Percentiles rank a stretch among this genome's conserved stretches.
Conservation (phyloP, 2,113 vertebrate genomes). For the Barnardius zonarius region DNA sequence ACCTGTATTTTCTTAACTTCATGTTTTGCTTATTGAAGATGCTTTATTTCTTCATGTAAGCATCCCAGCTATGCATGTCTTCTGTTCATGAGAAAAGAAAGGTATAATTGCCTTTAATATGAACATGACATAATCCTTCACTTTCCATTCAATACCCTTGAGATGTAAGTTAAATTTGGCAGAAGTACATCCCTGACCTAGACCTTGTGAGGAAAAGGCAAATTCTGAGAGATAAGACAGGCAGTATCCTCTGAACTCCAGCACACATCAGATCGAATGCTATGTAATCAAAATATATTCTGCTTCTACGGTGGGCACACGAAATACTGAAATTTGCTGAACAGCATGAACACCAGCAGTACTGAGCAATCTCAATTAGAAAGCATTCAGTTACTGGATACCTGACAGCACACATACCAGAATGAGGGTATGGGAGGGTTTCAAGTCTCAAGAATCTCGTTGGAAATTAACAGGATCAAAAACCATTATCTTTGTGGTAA, state of each 20-base stretch:
- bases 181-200: not conserved
- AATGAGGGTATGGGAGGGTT: not conserved
- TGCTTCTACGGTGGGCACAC: not conserved
- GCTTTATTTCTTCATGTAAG: not conserved
- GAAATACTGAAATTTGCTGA: not conserved
- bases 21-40: not conserved
- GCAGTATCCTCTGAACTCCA: not conserved
- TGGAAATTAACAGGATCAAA: not conserved
- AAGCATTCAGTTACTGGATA: not conserved
- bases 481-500: not conserved
- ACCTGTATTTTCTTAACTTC: not conserved
- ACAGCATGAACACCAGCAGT: not conserved
- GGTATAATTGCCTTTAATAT: not conserved
- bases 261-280: not conserved
- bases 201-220: not conserved
- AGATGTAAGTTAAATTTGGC: not conserved
- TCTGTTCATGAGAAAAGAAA: not conserved
- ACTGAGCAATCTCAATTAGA: not conserved
- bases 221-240: not conserved
- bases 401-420: not conserved
- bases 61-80: not conserved
- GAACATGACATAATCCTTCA: not conserved
- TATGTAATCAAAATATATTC: not conserved
- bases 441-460: not conserved
- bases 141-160: not conserved